Evolutionary conservation across 2,888 invertebrate genomes (phyloP), one percentile per base, ranked within the genome.

Genomic region (Cephus runcator): DNA sequence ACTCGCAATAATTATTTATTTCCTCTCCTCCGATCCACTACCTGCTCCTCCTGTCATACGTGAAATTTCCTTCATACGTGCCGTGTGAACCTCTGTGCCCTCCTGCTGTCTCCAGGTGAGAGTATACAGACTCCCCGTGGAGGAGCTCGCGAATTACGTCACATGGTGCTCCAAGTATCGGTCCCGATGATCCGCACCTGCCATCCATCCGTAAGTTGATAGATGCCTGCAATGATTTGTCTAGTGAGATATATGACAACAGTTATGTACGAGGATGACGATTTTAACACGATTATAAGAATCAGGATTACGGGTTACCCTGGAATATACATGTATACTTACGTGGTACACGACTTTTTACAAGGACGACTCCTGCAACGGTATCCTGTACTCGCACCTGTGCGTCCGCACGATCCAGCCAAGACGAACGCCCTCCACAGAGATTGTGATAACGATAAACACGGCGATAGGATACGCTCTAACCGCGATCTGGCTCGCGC

Each of bases 111-210:
- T 71, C 31, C 71, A 23, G 71, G 30, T 33, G 71, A 71, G 15
- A n/a, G 6, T 11, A 71, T 71, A 33, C 71, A 30, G 34, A 71
- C 31, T 71, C 23, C 31, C 31, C 30, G 71, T 34, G 71, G 31
- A 71, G 34, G 71, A 71, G 30, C 34, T 30, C 71, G 71, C 30
- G 11, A 71, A 34, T 33, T 34, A 23, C 71, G 31, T 71, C 71
- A 71, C 71, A 33, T 71, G 71, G 71, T 71, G 71, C 71, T 71
- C 71, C 34, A 71, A 3, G 71, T 71, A 71, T 71, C 74, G 23
- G 23, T 6, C 2, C 34, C 76, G 34, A 79, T 76, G 79, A 79
- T 79, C 74, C 79, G 76, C 73, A 69, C 75, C 69, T 79, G 79
- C 69, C 71, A 74, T 76, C 76, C 73, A 73, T 40, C 79, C 34